phyloP scores from a whole-genome alignment of 2,888 invertebrate species.

The Diadegma fenestrale region DNA sequence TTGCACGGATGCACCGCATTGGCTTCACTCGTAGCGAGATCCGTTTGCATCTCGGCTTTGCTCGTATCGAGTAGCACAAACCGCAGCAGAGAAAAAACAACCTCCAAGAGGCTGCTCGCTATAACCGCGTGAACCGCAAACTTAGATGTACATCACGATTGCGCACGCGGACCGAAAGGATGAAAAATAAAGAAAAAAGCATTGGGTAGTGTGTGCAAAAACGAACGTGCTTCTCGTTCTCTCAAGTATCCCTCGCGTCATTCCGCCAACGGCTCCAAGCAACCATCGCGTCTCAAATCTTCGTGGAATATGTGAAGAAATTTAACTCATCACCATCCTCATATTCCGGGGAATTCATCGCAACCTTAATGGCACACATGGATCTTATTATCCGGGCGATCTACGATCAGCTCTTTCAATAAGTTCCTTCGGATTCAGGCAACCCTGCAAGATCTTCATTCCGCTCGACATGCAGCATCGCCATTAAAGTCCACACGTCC shows the following conservation, averaged over 20 bases:
- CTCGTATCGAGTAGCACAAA: conserved; percentile 28
- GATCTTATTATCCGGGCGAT: background rate
- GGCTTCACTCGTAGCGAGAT: conserved; percentile 38
- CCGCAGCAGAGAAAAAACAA: conserved; percentile 4
- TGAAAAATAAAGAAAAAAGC: background rate
- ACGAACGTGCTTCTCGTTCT: conserved; percentile 10
- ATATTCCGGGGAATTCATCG: background rate
- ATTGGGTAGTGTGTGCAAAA: conserved; percentile 10
- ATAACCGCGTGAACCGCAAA: conserved; percentile 40
- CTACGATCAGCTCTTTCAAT: background rate
- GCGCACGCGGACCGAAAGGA: background rate
- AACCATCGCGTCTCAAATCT: background rate
- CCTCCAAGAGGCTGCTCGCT: background rate
- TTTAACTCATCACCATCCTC: background rate
- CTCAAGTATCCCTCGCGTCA: background rate
- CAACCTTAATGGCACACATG: background rate
- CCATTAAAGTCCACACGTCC: background rate
- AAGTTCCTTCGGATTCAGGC: background rate
- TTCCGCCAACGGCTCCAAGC: background rate
- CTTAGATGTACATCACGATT: conserved; percentile 31
- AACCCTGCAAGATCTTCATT: background rate
- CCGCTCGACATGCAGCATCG: background rate
- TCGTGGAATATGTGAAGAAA: background rate
- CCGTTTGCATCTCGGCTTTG: background rate
- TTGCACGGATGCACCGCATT: conserved; percentile 30